Evolutionary conservation across 2,113 vertebrate species (phyloP).

Genomic region (Apteryx mantelli): DNA sequence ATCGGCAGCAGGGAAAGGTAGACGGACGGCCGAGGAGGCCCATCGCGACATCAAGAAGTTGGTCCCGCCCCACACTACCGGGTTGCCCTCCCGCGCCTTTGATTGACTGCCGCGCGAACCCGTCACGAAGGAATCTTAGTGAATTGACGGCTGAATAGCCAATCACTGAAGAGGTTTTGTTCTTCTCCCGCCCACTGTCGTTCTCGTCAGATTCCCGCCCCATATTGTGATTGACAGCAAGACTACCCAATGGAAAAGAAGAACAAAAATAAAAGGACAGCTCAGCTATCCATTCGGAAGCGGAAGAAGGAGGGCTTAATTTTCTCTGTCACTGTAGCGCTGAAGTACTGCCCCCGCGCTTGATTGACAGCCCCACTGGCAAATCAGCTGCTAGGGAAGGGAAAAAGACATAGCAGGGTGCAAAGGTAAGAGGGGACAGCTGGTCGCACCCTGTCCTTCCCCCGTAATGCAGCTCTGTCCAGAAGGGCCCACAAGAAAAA

Average conservation of each 20-base stretch:
- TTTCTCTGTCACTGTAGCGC: neutral
- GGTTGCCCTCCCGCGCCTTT: accelerated
- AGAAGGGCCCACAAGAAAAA: accelerated
- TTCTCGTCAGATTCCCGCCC: neutral
- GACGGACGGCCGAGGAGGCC: accelerated
- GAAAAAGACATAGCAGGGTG: accelerated
- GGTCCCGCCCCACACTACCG: accelerated
- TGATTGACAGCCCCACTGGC: neutral
- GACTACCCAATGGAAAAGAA: neutral
- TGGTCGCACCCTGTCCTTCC: neutral
- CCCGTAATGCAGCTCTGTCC: neutral
- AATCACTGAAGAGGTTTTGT: accelerated
- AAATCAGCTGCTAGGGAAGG: neutral
- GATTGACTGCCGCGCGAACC: accelerated
- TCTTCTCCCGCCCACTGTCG: neutral
- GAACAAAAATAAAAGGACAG: conserved; percentile 9
- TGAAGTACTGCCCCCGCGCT: neutral
- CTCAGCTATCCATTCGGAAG: conserved; percentile 39
- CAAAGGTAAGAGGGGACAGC: neutral
- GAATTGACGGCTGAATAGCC: accelerated
- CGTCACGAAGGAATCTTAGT: accelerated
- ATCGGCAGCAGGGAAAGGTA: accelerated
- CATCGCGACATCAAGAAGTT: accelerated
- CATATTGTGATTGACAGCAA: neutral
- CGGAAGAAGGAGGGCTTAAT: conserved; percentile 36